Base-by-base conservation (phyloP, 2,888 invertebrate species). In the Leptodirus hochenwartii region DNA sequence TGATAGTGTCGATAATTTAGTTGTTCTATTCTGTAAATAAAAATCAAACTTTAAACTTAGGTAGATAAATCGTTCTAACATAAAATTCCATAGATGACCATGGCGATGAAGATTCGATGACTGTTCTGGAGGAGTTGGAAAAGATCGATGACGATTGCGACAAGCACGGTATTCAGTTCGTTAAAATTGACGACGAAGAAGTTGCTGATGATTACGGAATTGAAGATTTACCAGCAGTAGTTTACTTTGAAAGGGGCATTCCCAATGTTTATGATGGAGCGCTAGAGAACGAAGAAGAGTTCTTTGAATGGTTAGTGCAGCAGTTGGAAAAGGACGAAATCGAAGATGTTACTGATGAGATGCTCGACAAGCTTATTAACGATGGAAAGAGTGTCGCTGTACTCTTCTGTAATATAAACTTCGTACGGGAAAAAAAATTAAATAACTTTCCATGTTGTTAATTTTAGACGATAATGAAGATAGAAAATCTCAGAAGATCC, bases 121-220 rank as follows among this genome's bases (percentile, higher is more conserved):
- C 74, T 44, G 82, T 81, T 30, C 64, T 90, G 41, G 70, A 66
- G 38, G 88, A 88, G 56, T 62, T 88, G 42, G 88, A 88, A 58
- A 85, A 84, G 58, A 88, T 90, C 47, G 88, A 88, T 54, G 87
- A 88, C 54, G 88, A 88, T 53, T 85, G 84, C 51, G 87, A 87
- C 55, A 77, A 79, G 44, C 80, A 84, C 47, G 85, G 85, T 34
- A 88, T 90, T 43, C 84, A 85, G 52, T 87, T 90, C 53, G 88
- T 88, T 23, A 88, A 88, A 59, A 87, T 88, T 41, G 87, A 87
- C 47, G 87, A 90, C 52, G 61, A 66, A 22, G 70, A 70, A 41
- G 80, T 84, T n/a, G 80, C 82, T 29, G 68, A 66, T 39, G 79
- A 82, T 37, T 90, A 79, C 53, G 90, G 90, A 39, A 78, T 90